A percentile compares a stretch with the other conserved stretches of the same genome.
phyloP scores from a whole-genome alignment of 2,888 invertebrate species.

The Cheilosia impressa region DNA sequence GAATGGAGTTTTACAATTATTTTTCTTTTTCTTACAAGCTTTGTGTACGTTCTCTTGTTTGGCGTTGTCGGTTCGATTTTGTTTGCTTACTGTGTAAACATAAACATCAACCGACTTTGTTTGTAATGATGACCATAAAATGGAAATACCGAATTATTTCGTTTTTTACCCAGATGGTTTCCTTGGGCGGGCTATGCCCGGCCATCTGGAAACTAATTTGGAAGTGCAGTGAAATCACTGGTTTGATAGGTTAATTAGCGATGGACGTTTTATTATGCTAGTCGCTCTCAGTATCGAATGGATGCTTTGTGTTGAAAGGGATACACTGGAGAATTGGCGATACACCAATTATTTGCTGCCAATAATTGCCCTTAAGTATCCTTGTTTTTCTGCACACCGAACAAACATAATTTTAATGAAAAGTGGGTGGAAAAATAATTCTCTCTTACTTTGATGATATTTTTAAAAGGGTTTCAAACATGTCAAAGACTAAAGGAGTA shows the following conservation, averaged over 20 bases:
- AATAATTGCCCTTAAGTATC: too few species aligned
- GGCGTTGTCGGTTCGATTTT: background rate
- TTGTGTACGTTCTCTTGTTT: background rate
- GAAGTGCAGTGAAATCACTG: background rate
- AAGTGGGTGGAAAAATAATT: too few species aligned
- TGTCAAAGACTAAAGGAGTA: too few species aligned
- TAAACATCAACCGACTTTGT: slow-evolving; percentile 40
- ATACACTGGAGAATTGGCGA: background rate
- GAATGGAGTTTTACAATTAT: slow-evolving; percentile 17
- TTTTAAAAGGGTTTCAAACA: too few species aligned
- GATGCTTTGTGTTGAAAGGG: background rate
- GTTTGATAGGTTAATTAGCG: slow-evolving; percentile 40
- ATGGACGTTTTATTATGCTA: background rate
- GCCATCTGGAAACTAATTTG: slow-evolving; percentile 45
- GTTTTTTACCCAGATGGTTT: background rate
- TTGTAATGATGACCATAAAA: slow-evolving; percentile 21
- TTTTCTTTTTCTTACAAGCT: background rate
- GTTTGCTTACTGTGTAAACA: background rate
- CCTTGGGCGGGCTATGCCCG: background rate
- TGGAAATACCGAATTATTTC: slow-evolving; percentile 22
- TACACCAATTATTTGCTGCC: background rate
- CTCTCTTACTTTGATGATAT: too few species aligned
- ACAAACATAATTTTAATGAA: too few species aligned
- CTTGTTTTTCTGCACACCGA: too few species aligned
- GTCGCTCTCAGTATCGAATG: background rate